Evolutionary conservation across 1,140 invertebrate genomes (phyloP).

Genomic region (Venustaconcha ellipsiformis): DNA sequence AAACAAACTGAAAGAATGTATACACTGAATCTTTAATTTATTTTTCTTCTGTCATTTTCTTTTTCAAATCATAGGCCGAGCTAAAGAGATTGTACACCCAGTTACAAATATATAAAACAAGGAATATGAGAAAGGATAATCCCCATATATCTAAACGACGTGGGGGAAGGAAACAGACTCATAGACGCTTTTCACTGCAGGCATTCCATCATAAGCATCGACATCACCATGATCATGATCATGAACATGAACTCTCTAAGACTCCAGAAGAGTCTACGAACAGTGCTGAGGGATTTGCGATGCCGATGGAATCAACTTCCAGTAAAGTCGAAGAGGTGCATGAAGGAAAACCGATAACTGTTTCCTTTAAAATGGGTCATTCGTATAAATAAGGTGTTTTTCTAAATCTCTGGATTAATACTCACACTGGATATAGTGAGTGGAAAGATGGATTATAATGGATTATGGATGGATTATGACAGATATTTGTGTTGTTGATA

Average conservation of each 20-base stretch:
- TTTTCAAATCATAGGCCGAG: conserved; percentile 76
- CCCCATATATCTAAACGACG: conserved; percentile 93
- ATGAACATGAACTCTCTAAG: conserved; percentile 68
- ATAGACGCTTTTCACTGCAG: conserved; percentile 88
- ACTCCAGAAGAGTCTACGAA: conserved; percentile 72
- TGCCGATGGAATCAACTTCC: conserved; percentile 50
- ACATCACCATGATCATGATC: conserved; percentile 64
- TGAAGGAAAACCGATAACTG: conserved; percentile 40
- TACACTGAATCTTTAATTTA: neutral
- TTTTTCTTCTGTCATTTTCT: conserved; percentile 20
- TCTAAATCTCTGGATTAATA: no score
- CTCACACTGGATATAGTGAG: no score
- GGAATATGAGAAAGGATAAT: conserved; percentile 92
- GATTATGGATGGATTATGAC: no score
- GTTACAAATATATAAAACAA: conserved; percentile 83
- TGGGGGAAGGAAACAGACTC: conserved; percentile 91
- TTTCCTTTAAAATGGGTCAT: conserved; percentile 59
- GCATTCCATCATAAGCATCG: conserved; percentile 70
- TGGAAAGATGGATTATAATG: no score
- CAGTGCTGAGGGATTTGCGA: conserved; percentile 64
- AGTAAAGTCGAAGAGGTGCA: conserved; percentile 40
- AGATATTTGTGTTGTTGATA: no score
- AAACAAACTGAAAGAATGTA: neutral
- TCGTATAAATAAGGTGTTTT: conserved; percentile 32
- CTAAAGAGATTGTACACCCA: conserved; percentile 93